Conservation (phyloP, 2,797 vertebrate species). For the Sternotherus odoratus region DNA sequence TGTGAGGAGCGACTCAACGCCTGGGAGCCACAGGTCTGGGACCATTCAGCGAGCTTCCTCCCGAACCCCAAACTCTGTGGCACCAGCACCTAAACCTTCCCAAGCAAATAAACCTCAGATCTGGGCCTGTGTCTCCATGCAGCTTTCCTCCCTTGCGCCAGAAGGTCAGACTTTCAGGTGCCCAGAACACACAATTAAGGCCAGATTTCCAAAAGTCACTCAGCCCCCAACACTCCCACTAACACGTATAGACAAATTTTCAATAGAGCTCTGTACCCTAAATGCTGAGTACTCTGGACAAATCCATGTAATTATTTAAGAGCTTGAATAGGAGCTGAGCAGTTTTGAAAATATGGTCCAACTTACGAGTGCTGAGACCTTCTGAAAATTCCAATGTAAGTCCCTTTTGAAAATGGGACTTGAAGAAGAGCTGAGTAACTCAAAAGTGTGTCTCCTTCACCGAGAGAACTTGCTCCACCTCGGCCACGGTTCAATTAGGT, state of each 20-base stretch:
- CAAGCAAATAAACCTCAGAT: too few species aligned
- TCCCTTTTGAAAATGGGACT: not conserved
- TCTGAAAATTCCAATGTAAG: slow-evolving; percentile 14
- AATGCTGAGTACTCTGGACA: slow-evolving; percentile 17
- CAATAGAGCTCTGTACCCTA: slow-evolving; percentile 24
- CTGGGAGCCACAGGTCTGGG: too few species aligned
- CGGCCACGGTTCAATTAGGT: slow-evolving; percentile 20
- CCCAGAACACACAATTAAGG: not conserved
- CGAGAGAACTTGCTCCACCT: too few species aligned
- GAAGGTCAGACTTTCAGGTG: not conserved
- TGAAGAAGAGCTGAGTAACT: too few species aligned
- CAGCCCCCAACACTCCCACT: not conserved
- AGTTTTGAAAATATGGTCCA: slow-evolving; percentile 33
- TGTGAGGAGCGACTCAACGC: too few species aligned
- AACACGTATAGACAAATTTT: slow-evolving; percentile 33
- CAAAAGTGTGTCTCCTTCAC: too few species aligned
- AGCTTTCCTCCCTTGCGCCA: too few species aligned
- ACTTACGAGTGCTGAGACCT: slow-evolving; percentile 19
- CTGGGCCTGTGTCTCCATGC: too few species aligned
- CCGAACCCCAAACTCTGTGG: too few species aligned
- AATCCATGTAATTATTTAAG: slow-evolving; percentile 51
- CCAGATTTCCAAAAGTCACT: slow-evolving; percentile 11
- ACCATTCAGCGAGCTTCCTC: too few species aligned
- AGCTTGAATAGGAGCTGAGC: slow-evolving; percentile 24
- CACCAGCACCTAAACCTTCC: too few species aligned